Base-by-base conservation (phyloP, 2,888 invertebrate genomes). In the Ischnura elegans region DNA sequence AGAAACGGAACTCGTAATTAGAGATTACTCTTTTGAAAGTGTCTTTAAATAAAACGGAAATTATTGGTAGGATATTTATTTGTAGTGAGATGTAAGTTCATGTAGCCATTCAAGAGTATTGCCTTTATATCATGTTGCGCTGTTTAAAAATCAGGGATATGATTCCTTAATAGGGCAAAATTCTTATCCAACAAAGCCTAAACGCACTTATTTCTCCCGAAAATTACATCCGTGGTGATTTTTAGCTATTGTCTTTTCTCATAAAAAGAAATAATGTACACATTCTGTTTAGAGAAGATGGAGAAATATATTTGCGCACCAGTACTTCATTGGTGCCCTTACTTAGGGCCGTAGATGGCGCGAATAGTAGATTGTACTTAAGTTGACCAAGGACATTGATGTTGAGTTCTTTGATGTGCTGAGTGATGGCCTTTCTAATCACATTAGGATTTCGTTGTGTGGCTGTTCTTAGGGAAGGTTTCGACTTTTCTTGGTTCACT, bases 191-290 rank as follows among this genome's bases (percentile, higher is more conserved):
- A 76, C 13, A 76, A 76, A 76, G 76, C 76, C 76, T 36, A 76
- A 29, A 13, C 36, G 76, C 76, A 36, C 76, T 36, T 36, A 76
- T 76, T 76, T 76, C 76, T 36, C 76, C n/a, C 76, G 36, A 76
- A 29, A 8, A 16, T 76, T 76, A 76, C 76, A 76, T 76, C 61
- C 45, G 61, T 66, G n/a, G 90, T 90, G 47, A 90, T 43, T 90
- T 90, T 90, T 90, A 90, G 90, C n/a, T 76, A 0, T 76, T 36
- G 61, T 45, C 90, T 61, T 90, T 51, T 90, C 42, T 90, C 43
- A 61, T 61, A 90, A 90, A 90, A 55, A 87, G 55, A 55, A 61
- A 90, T 87, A 51, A 76, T 36, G 76, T 76, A 36, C 61, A 76
- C 10, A 10, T 76, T 76, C 76, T 76, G 29, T 76, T 16, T 36